Conservation (phyloP, 2,888 invertebrate species). For the Patella pellucida region DNA sequence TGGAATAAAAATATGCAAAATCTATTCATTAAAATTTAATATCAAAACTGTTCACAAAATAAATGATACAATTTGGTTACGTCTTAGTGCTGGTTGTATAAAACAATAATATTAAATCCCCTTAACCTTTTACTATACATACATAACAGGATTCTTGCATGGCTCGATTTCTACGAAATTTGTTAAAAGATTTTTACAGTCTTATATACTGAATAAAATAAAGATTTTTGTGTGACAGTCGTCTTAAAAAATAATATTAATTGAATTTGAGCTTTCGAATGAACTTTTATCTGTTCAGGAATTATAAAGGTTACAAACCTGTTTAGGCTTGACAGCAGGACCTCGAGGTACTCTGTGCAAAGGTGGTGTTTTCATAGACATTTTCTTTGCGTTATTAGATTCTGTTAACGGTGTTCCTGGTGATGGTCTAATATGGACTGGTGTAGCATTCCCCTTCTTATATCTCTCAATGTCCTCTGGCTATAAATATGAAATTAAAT, state of each 20-base stretch:
- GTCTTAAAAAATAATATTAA: too few relatives aligned
- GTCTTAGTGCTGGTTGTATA: too few relatives aligned
- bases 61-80: too few relatives aligned
- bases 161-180: too few relatives aligned
- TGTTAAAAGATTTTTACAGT: neutral
- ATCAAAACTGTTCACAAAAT: neutral
- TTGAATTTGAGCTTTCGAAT: too few relatives aligned
- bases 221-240: too few relatives aligned
- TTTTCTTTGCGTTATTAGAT: conserved; percentile 4
- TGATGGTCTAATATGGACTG: conserved; percentile 45
- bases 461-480: conserved; percentile 4
- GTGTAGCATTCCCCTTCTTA: conserved; percentile 32
- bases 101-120: too few relatives aligned
- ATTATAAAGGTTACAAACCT: neutral
- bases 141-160: too few relatives aligned
- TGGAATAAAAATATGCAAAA: neutral
- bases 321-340: conserved; percentile 38
- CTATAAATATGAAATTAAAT: neutral
- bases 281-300: too few relatives aligned
- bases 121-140: too few relatives aligned
- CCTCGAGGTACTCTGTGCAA: conserved; percentile 43
- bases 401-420: conserved; percentile 41
- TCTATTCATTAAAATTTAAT: neutral
- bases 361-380: conserved; percentile 28
- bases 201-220: neutral